Conservation (phyloP, 2,797 vertebrate genomes). For the Falco columbarius region DNA sequence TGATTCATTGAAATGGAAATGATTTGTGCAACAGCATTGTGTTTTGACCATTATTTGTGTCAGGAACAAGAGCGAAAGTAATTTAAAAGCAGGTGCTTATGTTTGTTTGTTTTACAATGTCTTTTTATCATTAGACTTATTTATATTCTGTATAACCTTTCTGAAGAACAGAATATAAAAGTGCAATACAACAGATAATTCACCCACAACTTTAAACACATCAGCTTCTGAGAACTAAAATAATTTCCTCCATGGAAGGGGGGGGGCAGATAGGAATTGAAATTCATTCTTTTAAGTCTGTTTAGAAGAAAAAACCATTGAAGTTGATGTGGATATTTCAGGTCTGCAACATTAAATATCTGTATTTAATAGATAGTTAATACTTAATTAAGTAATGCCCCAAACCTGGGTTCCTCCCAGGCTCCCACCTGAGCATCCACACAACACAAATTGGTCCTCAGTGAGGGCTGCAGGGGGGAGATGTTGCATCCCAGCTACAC, state of each 20-base stretch:
- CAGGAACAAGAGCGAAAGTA: neutral
- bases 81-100: neutral
- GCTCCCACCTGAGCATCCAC: neutral
- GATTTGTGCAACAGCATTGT: neutral
- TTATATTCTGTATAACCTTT: slow-evolving; percentile 1
- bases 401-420: neutral
- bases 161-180: neutral
- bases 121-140: neutral
- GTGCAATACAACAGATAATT: neutral
- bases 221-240: neutral
- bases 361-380: too few species aligned
- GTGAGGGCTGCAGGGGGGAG: neutral
- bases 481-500: neutral
- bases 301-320: neutral
- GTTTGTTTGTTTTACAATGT: slow-evolving; percentile 20
- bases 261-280: rapidly evolving
- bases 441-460: neutral
- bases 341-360: neutral
- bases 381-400: too few species aligned
- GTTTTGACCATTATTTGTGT: neutral
- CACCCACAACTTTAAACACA: neutral
- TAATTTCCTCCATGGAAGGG: neutral
- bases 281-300: neutral
- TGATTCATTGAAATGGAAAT: slow-evolving; percentile 38
- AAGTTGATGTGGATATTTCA: neutral